Evolutionary conservation across 2,113 vertebrate genomes (phyloP).

Genomic region (Arothron firmamentum): DNA sequence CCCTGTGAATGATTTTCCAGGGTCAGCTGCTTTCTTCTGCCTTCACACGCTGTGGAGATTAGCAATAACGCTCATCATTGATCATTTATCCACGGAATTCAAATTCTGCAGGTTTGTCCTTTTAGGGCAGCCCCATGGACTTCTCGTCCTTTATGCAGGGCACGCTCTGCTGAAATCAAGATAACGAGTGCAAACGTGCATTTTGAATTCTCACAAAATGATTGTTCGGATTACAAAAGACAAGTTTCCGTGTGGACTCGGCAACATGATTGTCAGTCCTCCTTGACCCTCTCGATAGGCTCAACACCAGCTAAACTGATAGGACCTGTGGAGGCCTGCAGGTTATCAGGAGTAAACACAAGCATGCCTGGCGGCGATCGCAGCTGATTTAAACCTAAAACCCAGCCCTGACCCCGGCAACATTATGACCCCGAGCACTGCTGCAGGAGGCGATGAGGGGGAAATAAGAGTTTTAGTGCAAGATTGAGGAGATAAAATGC

Average conservation of each 20-base stretch:
- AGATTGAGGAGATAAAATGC: constrained; percentile 17
- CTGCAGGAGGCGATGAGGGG: constrained; percentile 16
- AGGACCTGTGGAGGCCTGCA: constrained; percentile 23
- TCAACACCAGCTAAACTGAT: constrained; percentile 43
- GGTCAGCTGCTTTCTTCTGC: constrained; percentile 55
- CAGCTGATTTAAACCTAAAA: constrained; percentile 45
- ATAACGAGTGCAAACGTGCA: not conserved
- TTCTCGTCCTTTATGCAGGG: not conserved
- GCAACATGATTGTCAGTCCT: constrained; percentile 15
- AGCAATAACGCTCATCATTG: constrained; percentile 50
- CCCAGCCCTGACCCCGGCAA: constrained; percentile 36
- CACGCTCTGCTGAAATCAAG: not conserved
- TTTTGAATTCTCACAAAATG: constrained; percentile 12
- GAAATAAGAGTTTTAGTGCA: not conserved
- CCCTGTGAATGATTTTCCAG: constrained; percentile 64
- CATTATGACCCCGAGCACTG: constrained; percentile 1
- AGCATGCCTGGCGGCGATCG: constrained; percentile 17
- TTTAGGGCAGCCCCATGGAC: constrained; percentile 7
- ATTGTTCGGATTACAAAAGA: not conserved
- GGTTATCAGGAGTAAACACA: constrained; percentile 67
- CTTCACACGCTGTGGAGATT: constrained; percentile 55
- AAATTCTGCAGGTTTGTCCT: constrained; percentile 43
- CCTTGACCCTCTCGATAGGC: constrained; percentile 49
- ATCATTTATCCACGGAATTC: constrained; percentile 64
- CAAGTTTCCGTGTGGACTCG: not conserved